Evolutionary conservation across 2,113 vertebrate species (phyloP).

Genomic region (Geococcyx californianus): DNA sequence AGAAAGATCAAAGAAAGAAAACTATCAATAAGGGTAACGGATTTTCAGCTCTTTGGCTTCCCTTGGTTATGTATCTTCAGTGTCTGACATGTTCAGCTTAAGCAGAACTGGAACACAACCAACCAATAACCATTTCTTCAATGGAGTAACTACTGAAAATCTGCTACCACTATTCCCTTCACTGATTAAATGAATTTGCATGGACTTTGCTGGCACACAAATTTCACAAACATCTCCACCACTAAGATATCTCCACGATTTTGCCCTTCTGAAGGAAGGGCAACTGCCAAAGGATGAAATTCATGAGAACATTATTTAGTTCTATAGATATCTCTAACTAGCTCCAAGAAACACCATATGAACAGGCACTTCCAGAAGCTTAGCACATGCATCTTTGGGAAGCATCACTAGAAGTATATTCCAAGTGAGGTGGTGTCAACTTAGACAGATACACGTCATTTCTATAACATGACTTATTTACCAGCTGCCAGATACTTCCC

Average conservation of each 20-base stretch:
- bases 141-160: neutral
- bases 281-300: neutral
- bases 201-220: neutral
- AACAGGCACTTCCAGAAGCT: neutral
- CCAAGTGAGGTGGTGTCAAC: neutral
- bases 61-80: neutral
- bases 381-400: neutral
- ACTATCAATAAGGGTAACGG: neutral
- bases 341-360: neutral
- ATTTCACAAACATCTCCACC: neutral
- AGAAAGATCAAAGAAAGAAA: neutral
- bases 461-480: slow-evolving; percentile 24
- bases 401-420: neutral
- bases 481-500: neutral
- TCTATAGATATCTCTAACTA: neutral
- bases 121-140: neutral
- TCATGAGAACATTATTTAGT: neutral
- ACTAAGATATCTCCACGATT: no score
- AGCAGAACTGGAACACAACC: neutral
- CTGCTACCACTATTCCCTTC: neutral
- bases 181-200: neutral
- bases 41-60: neutral
- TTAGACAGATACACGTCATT: neutral
- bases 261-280: neutral
- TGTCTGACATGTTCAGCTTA: neutral